These are phyloP conservation scores for Platyrinchus mystaceus DNA, from an alignment of 2,797 vertebrate species.

Conservation along the genomic window DNA sequence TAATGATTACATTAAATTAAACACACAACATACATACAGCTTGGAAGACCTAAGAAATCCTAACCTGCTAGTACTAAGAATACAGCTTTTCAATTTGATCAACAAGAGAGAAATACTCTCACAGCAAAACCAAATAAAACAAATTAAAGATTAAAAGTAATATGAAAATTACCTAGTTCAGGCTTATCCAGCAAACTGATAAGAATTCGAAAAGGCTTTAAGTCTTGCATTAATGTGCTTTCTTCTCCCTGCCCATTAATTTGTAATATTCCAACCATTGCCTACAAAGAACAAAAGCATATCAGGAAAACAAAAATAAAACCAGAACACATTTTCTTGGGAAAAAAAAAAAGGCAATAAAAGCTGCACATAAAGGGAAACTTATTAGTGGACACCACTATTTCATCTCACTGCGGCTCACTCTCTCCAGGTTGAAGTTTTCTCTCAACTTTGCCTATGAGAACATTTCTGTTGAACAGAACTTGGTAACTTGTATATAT, in stretches of 20 bases:
- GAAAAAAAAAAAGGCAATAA: not conserved
- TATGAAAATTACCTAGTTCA: constrained; percentile 86
- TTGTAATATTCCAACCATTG: constrained; percentile 96
- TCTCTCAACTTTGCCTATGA: not conserved
- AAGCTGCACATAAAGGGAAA: not conserved
- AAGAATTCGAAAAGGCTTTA: constrained; percentile 97
- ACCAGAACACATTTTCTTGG: not conserved
- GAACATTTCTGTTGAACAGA: not conserved
- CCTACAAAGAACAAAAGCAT: constrained; percentile 76
- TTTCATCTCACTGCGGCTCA: not conserved
- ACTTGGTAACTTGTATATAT: not conserved
- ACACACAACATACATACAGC: not conserved
- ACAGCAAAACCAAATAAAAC: not conserved
- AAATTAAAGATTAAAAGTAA: not conserved
- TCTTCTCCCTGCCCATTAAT: constrained; percentile 92
- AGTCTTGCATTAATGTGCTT: constrained; percentile 91
- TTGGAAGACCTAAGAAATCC: not conserved
- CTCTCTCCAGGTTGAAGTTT: not conserved
- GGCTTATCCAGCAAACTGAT: constrained; percentile 98
- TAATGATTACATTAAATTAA: not conserved
- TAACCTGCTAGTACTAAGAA: not conserved
- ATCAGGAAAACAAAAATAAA: not conserved
- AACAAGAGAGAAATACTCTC: not conserved
- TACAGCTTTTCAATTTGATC: not conserved
- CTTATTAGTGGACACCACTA: not conserved